A percentile compares a stretch with the other conserved stretches of the same genome.
phyloP scores from a whole-genome alignment of 2,888 invertebrate genomes.

The Microplitis deprimator region DNA sequence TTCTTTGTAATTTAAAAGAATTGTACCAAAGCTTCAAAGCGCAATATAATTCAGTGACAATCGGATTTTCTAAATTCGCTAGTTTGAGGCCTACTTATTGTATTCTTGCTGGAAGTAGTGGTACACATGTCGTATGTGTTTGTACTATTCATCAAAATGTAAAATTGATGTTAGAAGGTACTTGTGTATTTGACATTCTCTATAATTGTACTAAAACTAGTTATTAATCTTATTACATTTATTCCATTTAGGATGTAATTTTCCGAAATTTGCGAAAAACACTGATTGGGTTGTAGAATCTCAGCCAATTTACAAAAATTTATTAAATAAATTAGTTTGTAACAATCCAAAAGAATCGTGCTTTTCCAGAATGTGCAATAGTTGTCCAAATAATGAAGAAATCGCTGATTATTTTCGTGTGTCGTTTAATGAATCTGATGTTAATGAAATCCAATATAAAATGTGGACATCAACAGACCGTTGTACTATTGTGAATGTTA shows the following conservation, averaged over 20 bases:
- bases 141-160: constrained; percentile 23
- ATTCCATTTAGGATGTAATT: constrained; percentile 4
- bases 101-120: constrained; percentile 1
- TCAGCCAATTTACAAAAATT: not conserved
- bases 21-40: constrained; percentile 23
- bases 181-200: not conserved
- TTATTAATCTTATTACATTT: constrained; percentile 3
- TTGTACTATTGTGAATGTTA: not conserved
- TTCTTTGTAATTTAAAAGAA: constrained; percentile 33
- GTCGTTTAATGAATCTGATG: not conserved
- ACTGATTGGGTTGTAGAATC: not conserved
- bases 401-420: not conserved
- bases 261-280: not conserved
- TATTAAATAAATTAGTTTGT: not conserved
- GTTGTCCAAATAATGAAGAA: not conserved
- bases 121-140: constrained; percentile 13
- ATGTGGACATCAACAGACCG: not conserved
- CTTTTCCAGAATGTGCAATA: not conserved
- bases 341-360: not conserved
- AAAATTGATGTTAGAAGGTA: constrained; percentile 9
- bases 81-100: not conserved
- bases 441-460: constrained; percentile 2
- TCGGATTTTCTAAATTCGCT: constrained; percentile 12
- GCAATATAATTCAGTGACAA: not conserved
- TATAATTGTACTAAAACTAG: not conserved